phyloP scores from a whole-genome alignment of 2,113 vertebrate species.

The Spizaetus ornatus region DNA sequence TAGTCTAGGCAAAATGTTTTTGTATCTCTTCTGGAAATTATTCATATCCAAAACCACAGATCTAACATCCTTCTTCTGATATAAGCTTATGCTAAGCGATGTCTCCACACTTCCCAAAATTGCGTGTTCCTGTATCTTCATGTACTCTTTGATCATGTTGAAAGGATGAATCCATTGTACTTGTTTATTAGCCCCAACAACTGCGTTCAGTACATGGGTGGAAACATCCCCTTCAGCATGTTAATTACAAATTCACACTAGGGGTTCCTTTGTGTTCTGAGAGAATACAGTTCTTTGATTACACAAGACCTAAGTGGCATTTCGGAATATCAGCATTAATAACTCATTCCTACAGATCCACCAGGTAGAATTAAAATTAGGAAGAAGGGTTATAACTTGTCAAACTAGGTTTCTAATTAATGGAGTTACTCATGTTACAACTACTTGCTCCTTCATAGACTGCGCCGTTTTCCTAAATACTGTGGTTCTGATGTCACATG shows the following conservation, averaged over 20 bases:
- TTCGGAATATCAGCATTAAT: conserved; percentile 68
- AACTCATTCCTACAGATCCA: conserved; percentile 67
- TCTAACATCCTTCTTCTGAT: conserved; percentile 47
- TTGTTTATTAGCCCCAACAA: conserved; percentile 63
- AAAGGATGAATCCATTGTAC: conserved; percentile 52
- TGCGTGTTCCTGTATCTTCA: conserved; percentile 38
- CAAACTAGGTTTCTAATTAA: conserved; percentile 61
- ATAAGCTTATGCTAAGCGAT: conserved; percentile 56
- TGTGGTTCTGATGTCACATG: background rate
- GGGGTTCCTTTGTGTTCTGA: conserved; percentile 67
- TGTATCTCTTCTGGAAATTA: conserved; percentile 32
- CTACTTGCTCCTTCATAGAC: background rate
- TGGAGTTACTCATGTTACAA: background rate
- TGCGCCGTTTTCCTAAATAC: background rate
- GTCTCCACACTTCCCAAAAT: conserved; percentile 42
- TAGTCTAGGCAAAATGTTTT: background rate
- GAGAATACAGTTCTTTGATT: conserved; percentile 70
- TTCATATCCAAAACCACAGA: background rate
- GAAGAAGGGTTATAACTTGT: conserved; percentile 59
- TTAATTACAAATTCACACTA: conserved; percentile 65
- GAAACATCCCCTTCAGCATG: conserved; percentile 52
- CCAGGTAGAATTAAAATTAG: conserved; percentile 67
- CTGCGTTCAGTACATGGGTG: conserved; percentile 29
- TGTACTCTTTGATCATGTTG: conserved; percentile 63
- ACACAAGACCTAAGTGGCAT: conserved; percentile 66